Evolutionary conservation across 64 coral and sea anemone genomes (phyloP), one percentile per base, ranked within the genome.

Genomic region (Dendrophyllia cribrosa): DNA sequence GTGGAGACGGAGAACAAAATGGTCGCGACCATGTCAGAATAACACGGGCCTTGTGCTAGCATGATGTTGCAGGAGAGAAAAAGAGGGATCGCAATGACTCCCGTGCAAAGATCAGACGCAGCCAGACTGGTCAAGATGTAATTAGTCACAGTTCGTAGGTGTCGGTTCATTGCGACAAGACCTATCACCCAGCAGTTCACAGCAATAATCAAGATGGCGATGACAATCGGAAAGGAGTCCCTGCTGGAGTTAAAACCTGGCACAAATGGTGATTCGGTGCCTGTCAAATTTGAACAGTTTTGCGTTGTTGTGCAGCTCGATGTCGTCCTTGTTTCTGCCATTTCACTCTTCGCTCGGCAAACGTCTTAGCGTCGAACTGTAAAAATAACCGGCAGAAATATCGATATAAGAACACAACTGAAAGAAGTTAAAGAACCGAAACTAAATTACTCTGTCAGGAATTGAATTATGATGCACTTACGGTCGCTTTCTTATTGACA

Each of bases 41-140:
- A 34, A 51, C 95, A 96, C 0, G 90, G 61, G 14, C 61, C 59
- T 12, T 55, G 51, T 59, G 34, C 71, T 20, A 56, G 43, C 2
- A 84, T 90, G 17, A 85, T 86, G 74, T 87, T 96, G 48, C 95
- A 96, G 4, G 66, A 51, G 0, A 96, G 56, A 63, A 73, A 94
- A 4, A 91, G 46, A 14, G 95, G 91, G 44, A 94, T 93, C 2
- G 88, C 81, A 25, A 91, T 49, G 2, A 73, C 83, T 0, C 92
- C 95, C 25, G 89, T 88, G 15, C 90, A 50, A 8, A 97, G 56
- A 83, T 97, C 95, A 7, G 92, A 97, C 4, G 79, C 49, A 4
- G 95, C 95, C 55, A 97, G 70, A 49, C 95, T 97, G 17, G 77
- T 43, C 24, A 97, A 84, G 68, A 89, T 83, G 56, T 94, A 91